phyloP scores from a whole-genome alignment of 2,113 vertebrate genomes.

The Mesitornis unicolor region DNA sequence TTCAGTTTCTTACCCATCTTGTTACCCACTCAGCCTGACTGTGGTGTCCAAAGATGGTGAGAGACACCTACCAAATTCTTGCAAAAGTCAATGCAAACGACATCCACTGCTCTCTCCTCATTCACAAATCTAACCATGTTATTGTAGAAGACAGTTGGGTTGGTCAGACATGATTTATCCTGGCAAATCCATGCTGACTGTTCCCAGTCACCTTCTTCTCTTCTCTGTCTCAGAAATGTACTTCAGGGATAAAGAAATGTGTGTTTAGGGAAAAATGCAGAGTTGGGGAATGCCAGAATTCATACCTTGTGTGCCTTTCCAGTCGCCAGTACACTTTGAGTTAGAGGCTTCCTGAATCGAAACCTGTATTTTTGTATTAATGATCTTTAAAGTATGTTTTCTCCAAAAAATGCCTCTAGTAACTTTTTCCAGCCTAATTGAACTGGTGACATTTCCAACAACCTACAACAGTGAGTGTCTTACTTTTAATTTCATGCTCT shows the following conservation, averaged over 20 bases:
- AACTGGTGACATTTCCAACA: background rate
- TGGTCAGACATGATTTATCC: too few relatives aligned
- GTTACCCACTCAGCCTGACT: background rate
- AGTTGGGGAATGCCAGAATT: background rate
- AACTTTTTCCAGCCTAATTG: background rate
- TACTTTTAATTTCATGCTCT: background rate
- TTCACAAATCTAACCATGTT: rapidly evolving
- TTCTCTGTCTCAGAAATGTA: background rate
- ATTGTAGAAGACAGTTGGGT: background rate
- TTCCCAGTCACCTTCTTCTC: background rate
- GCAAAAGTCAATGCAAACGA: rapidly evolving
- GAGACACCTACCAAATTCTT: background rate
- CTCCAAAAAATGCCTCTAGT: background rate
- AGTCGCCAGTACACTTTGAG: background rate
- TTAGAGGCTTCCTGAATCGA: background rate
- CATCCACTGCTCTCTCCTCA: background rate
- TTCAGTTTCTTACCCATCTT: background rate
- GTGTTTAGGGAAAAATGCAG: background rate
- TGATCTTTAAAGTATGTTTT: background rate
- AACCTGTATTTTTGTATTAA: background rate
- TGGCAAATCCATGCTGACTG: too few relatives aligned
- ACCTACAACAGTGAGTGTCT: background rate
- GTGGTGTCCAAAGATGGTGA: background rate
- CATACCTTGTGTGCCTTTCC: background rate
- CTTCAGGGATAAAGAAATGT: background rate